Conservation (phyloP, 2,113 vertebrate genomes). For the Erythrocebus patas region DNA sequence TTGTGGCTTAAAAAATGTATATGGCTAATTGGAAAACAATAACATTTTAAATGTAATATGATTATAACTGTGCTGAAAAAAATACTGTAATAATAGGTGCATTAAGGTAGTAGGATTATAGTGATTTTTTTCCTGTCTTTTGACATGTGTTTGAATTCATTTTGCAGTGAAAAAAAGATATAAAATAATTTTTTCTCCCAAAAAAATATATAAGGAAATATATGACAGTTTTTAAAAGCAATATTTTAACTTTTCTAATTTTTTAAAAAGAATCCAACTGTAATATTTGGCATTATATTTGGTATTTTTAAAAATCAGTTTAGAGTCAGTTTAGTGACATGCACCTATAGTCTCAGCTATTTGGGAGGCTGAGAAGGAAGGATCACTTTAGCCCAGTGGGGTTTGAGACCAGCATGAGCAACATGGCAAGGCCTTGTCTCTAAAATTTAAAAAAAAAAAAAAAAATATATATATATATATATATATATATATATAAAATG, state of each 20-base stretch:
- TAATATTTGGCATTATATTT: background rate
- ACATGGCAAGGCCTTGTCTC: background rate
- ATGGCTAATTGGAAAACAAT: constrained; percentile 28
- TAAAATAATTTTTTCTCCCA: background rate
- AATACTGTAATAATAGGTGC: background rate
- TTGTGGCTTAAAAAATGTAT: background rate
- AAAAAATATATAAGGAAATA: background rate
- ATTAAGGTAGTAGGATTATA: background rate
- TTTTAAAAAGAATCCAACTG: background rate
- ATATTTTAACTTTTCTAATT: background rate
- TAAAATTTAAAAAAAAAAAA: background rate
- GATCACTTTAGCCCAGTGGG: background rate
- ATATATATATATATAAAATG: background rate
- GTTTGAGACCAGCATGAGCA: background rate
- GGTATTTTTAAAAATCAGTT: background rate
- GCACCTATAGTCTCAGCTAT: background rate
- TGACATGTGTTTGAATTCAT: background rate
- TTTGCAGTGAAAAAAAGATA: background rate
- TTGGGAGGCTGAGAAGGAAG: background rate
- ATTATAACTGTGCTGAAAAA: background rate
- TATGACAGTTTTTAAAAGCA: background rate
- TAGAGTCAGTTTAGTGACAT: background rate
- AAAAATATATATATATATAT: no score
- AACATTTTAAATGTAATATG: background rate
- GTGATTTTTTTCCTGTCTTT: background rate